Base-by-base conservation (phyloP, 2,113 vertebrate genomes). In the Gnathonemus echidnorhynchus region DNA sequence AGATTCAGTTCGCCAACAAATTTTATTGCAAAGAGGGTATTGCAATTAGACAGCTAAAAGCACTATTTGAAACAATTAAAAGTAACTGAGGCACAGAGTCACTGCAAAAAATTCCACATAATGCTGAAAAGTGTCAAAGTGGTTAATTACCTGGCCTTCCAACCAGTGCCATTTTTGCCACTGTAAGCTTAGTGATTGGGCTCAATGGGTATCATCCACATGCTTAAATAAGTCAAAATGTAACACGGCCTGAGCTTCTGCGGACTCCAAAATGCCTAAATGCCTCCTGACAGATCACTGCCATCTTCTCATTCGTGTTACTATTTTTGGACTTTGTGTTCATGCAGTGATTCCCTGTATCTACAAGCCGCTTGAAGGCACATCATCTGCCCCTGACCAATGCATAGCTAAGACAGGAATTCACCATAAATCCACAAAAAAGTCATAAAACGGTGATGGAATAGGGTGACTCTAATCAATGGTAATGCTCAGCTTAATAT, bases 311-410 rank as follows among this genome's bases (percentile, higher is more conserved):
- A 66, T 45, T 66, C 56, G 7, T 62, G 21, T n/a, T 62, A 62
- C 87, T 42, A 46, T 62, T 88, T 88, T 66, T n/a, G 87, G 13
- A n/a, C 39, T 45, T 66, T 53, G 53, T 66, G 52, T 88, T 58
- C 53, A 88, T 88, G 53, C 35, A 42, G 24, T 45, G 62, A 88
- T 88, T 88, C 39, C 42, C 39, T 17, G 35, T 5, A 88, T n/a
- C 87, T 62, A 24, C 52, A 88, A 56, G 35, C 39, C 66, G 35
- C 58, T 66, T n/a, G 58, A 46, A 46, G 39, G 56, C 87, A 66
- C 24, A 17, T 62, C 87, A 88, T 88, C 87, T 88, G 52, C 21
- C 56, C 58, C 31, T 88, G 87, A 88, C 56, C 45, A 88, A 46
- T 88, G 53, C 45, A 62, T 88, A 53, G 39, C 39, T 88, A 62